Conservation (phyloP, 2,113 vertebrate genomes). For the Stigmatopora argus region DNA sequence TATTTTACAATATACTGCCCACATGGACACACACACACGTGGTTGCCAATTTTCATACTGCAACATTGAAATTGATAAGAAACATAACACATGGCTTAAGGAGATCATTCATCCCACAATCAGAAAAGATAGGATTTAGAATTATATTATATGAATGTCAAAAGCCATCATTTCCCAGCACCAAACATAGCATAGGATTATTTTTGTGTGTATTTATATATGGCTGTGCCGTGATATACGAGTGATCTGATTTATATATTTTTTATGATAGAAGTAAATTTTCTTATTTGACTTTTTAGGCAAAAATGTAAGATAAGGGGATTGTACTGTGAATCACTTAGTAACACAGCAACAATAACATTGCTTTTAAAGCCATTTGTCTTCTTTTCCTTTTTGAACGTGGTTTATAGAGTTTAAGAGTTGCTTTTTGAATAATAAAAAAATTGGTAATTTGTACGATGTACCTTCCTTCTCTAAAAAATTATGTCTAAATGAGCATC, state of each 20-base stretch:
- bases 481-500: too few relatives aligned
- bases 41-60: background rate
- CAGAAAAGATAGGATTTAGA: background rate
- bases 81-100: too few relatives aligned
- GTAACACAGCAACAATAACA: too few relatives aligned
- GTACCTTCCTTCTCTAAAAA: too few relatives aligned
- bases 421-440: too few relatives aligned
- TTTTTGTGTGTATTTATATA: background rate
- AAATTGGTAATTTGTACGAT: too few relatives aligned
- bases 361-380: too few relatives aligned
- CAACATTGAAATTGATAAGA: background rate
- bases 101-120: background rate
- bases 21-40: background rate
- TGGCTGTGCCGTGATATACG: background rate
- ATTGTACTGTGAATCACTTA: too few relatives aligned
- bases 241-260: background rate
- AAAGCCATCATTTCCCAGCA: background rate
- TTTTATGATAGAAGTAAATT: background rate
- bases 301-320: too few relatives aligned
- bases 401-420: too few relatives aligned
- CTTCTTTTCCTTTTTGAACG: too few relatives aligned
- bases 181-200: background rate
- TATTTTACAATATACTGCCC: slow-evolving; percentile 4
- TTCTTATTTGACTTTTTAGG: background rate
- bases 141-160: background rate